A percentile compares a stretch with the other conserved stretches of the same genome.
Conservation (phyloP, 2,888 invertebrate species). For the Nematopogon swammerdamellus region DNA sequence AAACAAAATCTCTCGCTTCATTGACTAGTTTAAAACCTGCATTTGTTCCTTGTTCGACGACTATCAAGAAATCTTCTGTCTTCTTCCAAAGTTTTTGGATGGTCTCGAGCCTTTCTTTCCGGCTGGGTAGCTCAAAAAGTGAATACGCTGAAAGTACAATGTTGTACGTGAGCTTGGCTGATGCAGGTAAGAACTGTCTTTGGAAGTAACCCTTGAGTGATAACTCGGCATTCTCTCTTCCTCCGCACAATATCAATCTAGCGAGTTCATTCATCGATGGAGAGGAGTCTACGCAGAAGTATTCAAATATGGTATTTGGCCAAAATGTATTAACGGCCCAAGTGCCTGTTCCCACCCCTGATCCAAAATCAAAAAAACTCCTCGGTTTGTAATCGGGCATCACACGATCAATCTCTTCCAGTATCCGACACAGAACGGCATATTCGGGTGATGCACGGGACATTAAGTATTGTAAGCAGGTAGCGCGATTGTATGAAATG, state of each 20-base stretch:
- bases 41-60: slow-evolving; percentile 81
- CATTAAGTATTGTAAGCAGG: slow-evolving; percentile 67
- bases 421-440: slow-evolving; percentile 64
- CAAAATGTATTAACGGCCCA: slow-evolving; percentile 81
- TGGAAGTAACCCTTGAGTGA: slow-evolving; percentile 64
- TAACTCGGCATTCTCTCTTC: slow-evolving; percentile 59
- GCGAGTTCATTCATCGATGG: slow-evolving; percentile 79
- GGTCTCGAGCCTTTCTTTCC: slow-evolving; percentile 63
- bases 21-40: slow-evolving; percentile 78
- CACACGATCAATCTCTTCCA: slow-evolving; percentile 67
- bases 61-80: slow-evolving; percentile 75
- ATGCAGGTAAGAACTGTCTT: slow-evolving; percentile 78
- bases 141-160: slow-evolving; percentile 79
- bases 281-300: slow-evolving; percentile 82
- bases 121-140: slow-evolving; percentile 73
- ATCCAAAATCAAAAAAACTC: slow-evolving; percentile 87
- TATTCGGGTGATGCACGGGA: slow-evolving; percentile 73
- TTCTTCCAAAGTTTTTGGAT: slow-evolving; percentile 83
- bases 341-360: slow-evolving; percentile 81
- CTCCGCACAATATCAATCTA: slow-evolving; percentile 64
- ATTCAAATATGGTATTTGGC: slow-evolving; percentile 71
- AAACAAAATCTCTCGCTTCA: slow-evolving; percentile 80
- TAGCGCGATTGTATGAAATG: slow-evolving; percentile 64
- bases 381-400: slow-evolving; percentile 69
- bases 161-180: slow-evolving; percentile 62